Evolutionary conservation across 2,888 invertebrate species (phyloP).

Genomic region (Byasa hedistus): DNA sequence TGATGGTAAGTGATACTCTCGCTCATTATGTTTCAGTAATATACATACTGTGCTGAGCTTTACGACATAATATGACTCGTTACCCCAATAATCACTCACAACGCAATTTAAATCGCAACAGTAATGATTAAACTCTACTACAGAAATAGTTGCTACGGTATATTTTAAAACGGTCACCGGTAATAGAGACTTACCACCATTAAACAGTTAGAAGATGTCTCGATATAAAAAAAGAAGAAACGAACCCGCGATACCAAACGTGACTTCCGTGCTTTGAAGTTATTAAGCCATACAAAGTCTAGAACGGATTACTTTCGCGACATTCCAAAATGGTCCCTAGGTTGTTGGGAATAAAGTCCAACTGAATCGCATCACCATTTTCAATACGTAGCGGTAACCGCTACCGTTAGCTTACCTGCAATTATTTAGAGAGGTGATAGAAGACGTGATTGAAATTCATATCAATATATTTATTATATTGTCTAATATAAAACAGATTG

Average conservation of each 20-base stretch:
- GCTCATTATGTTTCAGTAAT: no score
- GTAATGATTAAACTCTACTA: no score
- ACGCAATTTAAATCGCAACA: no score
- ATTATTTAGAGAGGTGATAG: slow-evolving; percentile 45
- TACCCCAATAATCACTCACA: no score
- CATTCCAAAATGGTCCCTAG: slow-evolving; percentile 12
- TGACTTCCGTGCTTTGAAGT: slow-evolving; percentile 46
- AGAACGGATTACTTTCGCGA: background rate
- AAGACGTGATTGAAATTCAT: slow-evolving; percentile 21
- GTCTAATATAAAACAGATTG: no score
- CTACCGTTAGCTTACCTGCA: slow-evolving; percentile 38
- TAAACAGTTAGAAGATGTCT: slow-evolving; percentile 17
- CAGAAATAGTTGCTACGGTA: no score
- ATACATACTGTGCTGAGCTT: no score
- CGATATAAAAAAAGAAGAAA: slow-evolving; percentile 28
- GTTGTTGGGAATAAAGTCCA: slow-evolving; percentile 1
- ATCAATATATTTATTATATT: background rate
- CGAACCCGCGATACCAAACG: slow-evolving; percentile 41
- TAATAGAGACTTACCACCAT: no score
- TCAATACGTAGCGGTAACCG: slow-evolving; percentile 36
- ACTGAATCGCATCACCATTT: slow-evolving; percentile 18
- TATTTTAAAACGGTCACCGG: no score
- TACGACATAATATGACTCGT: no score
- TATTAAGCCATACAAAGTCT: slow-evolving; percentile 30
- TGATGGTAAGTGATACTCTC: no score